A percentile compares a stretch with the other conserved stretches of the same genome.
Conservation (phyloP, 2,113 vertebrate genomes). For the Megaceryle maxima region DNA sequence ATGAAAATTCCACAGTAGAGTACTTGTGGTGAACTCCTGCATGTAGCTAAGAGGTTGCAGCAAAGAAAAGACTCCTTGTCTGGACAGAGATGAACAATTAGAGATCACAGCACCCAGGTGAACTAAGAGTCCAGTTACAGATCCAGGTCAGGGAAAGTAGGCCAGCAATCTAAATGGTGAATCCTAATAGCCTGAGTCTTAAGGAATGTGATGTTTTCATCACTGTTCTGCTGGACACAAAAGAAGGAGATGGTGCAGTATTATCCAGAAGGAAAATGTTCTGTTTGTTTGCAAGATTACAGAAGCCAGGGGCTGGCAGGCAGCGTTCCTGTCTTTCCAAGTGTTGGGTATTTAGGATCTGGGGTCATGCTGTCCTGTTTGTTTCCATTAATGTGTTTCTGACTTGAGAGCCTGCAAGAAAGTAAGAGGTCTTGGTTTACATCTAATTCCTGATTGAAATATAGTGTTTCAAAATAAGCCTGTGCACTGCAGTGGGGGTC, state of each 20-base stretch:
- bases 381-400: neutral
- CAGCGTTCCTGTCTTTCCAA: neutral
- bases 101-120: neutral
- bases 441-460: neutral
- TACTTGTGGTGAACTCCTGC: neutral
- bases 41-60: neutral
- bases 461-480: neutral
- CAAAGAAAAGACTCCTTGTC: neutral
- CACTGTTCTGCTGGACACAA: neutral
- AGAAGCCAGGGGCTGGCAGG: neutral
- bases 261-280: neutral
- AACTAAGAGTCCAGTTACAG: neutral
- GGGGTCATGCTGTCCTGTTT: neutral
- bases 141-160: conserved; percentile 41
- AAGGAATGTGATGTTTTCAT: neutral
- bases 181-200: neutral
- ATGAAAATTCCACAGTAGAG: neutral
- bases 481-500: neutral
- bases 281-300: neutral
- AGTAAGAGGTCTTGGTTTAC: neutral
- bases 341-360: neutral
- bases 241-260: neutral
- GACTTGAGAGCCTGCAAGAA: neutral
- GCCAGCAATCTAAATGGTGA: neutral
- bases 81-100: conserved; percentile 15